A percentile compares a stretch with the other conserved stretches of the same genome.
These are phyloP conservation scores for Ochropleura plecta DNA, from an alignment of 2,888 invertebrate genomes.

Conservation along the genomic window DNA sequence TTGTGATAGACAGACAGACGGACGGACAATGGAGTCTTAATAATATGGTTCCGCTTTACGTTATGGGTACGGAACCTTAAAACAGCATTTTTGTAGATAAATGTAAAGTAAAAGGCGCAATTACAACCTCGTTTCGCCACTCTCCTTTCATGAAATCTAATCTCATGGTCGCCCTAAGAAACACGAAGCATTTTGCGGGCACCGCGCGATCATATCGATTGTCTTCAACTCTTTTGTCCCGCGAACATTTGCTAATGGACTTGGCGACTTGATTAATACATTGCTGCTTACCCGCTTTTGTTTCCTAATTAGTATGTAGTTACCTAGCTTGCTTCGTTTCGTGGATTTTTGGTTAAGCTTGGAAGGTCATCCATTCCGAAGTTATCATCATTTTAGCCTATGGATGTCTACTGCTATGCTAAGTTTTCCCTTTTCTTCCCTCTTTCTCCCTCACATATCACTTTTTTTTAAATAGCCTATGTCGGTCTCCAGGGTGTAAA, in stretches of 20 bases:
- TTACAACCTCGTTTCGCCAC: not conserved
- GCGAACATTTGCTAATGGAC: slow-evolving; percentile 69
- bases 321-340: slow-evolving; percentile 14
- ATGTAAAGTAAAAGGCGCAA: not conserved
- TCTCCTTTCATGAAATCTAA: not conserved
- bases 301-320: slow-evolving; percentile 57
- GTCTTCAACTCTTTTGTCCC: slow-evolving; percentile 68
- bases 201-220: slow-evolving; percentile 67
- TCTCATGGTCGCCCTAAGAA: slow-evolving; percentile 47
- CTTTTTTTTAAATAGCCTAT: too few species aligned
- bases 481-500: too few species aligned
- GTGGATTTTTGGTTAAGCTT: not conserved
- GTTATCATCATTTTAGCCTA: not conserved
- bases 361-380: not conserved
- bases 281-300: slow-evolving; percentile 59
- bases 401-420: too few species aligned
- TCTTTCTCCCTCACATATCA: too few species aligned
- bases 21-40: too few species aligned
- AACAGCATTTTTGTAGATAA: too few species aligned
- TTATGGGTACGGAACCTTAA: too few species aligned
- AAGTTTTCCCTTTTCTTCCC: too few species aligned
- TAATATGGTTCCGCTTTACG: too few species aligned
- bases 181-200: slow-evolving; percentile 63
- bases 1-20: too few species aligned
- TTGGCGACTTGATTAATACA: slow-evolving; percentile 68